phyloP scores from a whole-genome alignment of 2,888 invertebrate species.

The Melolontha melolontha region DNA sequence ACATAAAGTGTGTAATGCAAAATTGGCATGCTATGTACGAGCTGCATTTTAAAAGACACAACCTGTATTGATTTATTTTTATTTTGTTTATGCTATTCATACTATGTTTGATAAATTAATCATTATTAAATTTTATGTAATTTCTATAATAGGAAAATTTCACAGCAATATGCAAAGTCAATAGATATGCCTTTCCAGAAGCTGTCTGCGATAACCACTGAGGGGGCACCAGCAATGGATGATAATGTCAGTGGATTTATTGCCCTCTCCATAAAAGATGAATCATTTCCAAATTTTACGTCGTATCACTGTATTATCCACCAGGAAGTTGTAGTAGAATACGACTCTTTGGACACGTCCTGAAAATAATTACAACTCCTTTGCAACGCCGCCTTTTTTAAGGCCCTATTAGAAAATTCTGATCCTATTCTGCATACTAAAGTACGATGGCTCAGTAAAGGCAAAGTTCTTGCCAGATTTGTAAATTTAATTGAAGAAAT shows the following conservation, averaged over 20 bases:
- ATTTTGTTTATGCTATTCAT: no score
- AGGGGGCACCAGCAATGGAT: conserved; percentile 15
- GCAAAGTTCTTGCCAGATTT: conserved; percentile 12
- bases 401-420: conserved; percentile 38
- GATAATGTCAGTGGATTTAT: conserved; percentile 20
- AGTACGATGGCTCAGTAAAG: not conserved
- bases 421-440: conserved; percentile 37
- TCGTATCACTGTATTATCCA: conserved; percentile 42
- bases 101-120: no score
- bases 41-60: no score
- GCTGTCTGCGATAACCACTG: conserved; percentile 25
- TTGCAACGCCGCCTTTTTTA: conserved; percentile 38
- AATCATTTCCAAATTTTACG: conserved; percentile 38
- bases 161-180: conserved; percentile 43
- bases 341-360: no score
- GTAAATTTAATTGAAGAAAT: no score
- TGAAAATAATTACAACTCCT: conserved; percentile 1
- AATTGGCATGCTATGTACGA: no score
- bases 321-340: not conserved
- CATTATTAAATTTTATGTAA: no score
- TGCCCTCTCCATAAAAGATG: conserved; percentile 35
- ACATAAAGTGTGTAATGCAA: no score
- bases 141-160: no score
- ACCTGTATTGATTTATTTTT: no score
- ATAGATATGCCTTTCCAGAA: conserved; percentile 48